Evolutionary conservation across 1,140 invertebrate genomes (phyloP).

Genomic region (Diachasmimorpha longicaudata): DNA sequence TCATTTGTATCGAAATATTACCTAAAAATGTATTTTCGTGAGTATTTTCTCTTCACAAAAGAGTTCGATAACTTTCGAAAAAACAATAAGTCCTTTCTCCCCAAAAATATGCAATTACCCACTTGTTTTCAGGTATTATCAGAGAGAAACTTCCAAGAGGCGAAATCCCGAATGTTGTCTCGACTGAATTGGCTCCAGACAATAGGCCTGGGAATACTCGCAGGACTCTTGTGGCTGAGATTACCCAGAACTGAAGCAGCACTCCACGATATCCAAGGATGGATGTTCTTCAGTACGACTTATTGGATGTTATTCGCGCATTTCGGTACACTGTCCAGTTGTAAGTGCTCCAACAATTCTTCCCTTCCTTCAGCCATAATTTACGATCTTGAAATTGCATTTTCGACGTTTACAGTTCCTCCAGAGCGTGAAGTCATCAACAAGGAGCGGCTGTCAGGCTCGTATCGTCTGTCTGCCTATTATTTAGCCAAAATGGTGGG

Average conservation of each 20-base stretch:
- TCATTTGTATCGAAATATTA: no score
- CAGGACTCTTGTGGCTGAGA: slow-evolving; percentile 82
- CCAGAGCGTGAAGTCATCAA: slow-evolving; percentile 82
- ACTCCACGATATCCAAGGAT: slow-evolving; percentile 82
- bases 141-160: slow-evolving; percentile 81
- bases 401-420: slow-evolving; percentile 68
- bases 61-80: no score
- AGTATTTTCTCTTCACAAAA: no score
- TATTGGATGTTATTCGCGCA: slow-evolving; percentile 89
- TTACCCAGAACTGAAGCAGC: slow-evolving; percentile 76
- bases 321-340: slow-evolving; percentile 80
- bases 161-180: slow-evolving; percentile 78
- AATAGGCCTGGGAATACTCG: slow-evolving; percentile 74
- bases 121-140: slow-evolving; percentile 67
- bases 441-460: slow-evolving; percentile 82
- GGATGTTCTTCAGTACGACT: slow-evolving; percentile 87
- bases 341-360: slow-evolving; percentile 55
- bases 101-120: neutral
- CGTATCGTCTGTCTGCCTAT: slow-evolving; percentile 84
- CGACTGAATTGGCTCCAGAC: slow-evolving; percentile 85
- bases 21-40: no score
- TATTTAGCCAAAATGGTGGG: slow-evolving; percentile 87
- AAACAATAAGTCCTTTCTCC: no score
- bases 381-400: neutral
- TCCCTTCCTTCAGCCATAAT: neutral